Base-by-base conservation (phyloP, 2,113 vertebrate species). In the Elephas maximus region DNA sequence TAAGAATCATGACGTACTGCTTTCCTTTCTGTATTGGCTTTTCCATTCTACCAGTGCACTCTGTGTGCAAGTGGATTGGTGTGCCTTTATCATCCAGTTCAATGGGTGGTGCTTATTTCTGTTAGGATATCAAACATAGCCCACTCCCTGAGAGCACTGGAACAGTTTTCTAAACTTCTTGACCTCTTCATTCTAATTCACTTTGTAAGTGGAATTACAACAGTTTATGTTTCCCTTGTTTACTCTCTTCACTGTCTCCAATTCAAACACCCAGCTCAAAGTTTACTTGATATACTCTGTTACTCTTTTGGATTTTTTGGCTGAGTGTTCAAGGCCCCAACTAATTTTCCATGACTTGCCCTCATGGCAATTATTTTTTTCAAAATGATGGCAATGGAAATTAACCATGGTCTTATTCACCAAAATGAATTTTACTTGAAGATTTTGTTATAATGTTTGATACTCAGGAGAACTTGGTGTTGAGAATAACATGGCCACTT, bases 361-460 rank as follows among this genome's bases (percentile, higher is more conserved):
- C 7, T 41, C 76, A 24, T 79, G 45, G 18, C 51, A 84, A 81
- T 87, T 90, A 44, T 37, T 83, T 78, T 91, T 91, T 57, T 89
- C 23, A 79, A 57, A 53, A 65, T 87, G 10, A 74, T 78, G 37
- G 11, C 67, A 63, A 71, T 95, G 15, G 18, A 77, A 9, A 79
- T 48, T 87, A 87, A 69, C 30, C 7, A 69, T 91, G 33, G 28
- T 92, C 28, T 28, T 41, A 8, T 65, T 95, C 53, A 96, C 20
- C 78, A 79, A 92, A 93, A 92, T 76, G 44, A 83, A 85, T 91
- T 24, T 24, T 88, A 78, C 10, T 74, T 67, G 45, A 76, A 79
- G 10, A 60, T 76, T 93, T 92, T 95, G 8, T 65, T 93, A 17
- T 84, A 33, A 80, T 82, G 87, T 60, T 71, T 41, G 92, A n/a